phyloP scores from a whole-genome alignment of 2,113 vertebrate species.

The Bos taurus region DNA sequence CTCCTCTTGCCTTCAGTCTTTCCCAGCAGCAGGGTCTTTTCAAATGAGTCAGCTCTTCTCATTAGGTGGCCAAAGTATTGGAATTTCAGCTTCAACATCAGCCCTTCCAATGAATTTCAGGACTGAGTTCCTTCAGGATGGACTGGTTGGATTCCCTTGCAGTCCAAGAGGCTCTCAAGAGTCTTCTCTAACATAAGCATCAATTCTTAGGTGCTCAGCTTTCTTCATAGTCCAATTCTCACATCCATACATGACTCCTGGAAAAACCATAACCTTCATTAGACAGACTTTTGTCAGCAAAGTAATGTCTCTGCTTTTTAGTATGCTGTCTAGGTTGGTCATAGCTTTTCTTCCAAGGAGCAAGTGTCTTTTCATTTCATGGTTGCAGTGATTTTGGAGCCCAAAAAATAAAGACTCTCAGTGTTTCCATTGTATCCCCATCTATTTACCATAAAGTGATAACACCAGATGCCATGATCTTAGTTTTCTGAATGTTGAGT shows the following conservation, averaged over 20 bases:
- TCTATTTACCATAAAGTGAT: neutral
- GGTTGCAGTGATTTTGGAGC: neutral
- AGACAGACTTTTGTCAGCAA: neutral
- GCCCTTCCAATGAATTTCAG: neutral
- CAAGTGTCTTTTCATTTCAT: neutral
- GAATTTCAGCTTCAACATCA: neutral
- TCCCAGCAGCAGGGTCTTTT: neutral
- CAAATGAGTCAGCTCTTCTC: neutral
- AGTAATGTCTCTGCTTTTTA: neutral
- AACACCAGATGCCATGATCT: neutral
- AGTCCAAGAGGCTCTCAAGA: neutral
- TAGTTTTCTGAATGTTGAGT: neutral
- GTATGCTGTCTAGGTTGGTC: neutral
- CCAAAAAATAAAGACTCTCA: accelerated
- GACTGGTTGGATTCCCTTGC: neutral
- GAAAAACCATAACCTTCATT: neutral
- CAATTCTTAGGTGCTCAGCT: neutral
- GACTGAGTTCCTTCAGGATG: neutral
- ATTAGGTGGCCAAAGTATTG: neutral
- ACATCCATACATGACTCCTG: neutral
- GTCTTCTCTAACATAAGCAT: neutral
- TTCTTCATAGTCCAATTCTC: neutral
- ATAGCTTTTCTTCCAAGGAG: neutral
- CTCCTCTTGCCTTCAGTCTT: neutral
- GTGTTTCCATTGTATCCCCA: neutral